phyloP scores from a whole-genome alignment of 2,113 vertebrate species.

The Hydropotes inermis region DNA sequence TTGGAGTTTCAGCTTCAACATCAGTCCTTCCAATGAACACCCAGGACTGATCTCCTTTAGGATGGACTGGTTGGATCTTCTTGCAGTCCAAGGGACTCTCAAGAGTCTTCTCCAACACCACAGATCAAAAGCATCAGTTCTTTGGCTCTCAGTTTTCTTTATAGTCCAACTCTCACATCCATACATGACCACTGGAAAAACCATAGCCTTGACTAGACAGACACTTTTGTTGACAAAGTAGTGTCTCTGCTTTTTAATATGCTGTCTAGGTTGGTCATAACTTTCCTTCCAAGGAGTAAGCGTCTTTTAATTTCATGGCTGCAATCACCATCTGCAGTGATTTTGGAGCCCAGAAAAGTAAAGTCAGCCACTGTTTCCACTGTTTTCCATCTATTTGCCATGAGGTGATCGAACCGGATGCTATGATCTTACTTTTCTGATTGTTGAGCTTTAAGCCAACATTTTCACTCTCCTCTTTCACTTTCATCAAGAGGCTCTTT shows the following conservation, averaged over 20 bases:
- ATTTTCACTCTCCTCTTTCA: background rate
- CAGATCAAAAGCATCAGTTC: background rate
- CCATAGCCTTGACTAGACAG: background rate
- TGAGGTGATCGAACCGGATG: background rate
- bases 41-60: background rate
- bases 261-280: background rate
- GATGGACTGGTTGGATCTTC: background rate
- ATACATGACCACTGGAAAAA: background rate
- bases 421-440: background rate
- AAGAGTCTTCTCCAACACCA: background rate
- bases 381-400: background rate
- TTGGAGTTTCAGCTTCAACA: background rate
- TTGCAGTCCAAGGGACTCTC: background rate
- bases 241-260: background rate
- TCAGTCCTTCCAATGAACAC: background rate
- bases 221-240: background rate
- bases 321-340: background rate
- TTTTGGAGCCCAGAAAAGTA: background rate
- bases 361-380: background rate
- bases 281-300: background rate
- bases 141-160: background rate
- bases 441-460: background rate
- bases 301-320: background rate
- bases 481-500: background rate
- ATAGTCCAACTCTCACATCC: background rate